A percentile compares a stretch with the other conserved stretches of the same genome.
These are phyloP conservation scores for Turdus rufiventris DNA, from an alignment of 2,113 vertebrate species.

Conservation along the genomic window DNA sequence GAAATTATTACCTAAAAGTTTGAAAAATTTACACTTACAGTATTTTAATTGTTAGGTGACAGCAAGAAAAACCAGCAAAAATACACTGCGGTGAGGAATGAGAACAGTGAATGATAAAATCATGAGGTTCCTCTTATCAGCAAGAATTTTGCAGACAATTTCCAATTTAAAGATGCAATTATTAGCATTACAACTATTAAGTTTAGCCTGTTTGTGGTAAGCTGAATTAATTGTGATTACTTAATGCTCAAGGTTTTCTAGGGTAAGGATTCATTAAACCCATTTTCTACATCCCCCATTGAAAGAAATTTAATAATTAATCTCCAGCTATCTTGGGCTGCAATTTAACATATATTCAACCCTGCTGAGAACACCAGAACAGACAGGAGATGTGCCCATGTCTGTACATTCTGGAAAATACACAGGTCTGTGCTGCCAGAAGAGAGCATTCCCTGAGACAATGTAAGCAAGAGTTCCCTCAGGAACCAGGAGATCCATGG, in stretches of 20 bases:
- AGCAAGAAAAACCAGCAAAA: not conserved
- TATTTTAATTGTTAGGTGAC: not conserved
- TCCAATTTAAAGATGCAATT: not conserved
- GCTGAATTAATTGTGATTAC: not conserved
- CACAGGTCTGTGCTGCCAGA: not conserved
- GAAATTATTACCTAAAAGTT: not conserved
- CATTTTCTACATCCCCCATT: not conserved
- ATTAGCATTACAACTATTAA: not conserved
- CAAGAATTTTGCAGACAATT: not conserved
- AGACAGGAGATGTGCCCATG: not conserved
- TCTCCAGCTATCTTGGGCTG: not conserved
- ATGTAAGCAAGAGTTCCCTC: not conserved
- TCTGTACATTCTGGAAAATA: not conserved
- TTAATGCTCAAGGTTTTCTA: not conserved
- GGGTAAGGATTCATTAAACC: not conserved
- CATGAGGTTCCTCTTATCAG: not conserved
- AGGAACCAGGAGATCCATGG: not conserved
- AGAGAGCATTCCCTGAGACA: not conserved
- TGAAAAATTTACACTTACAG: not conserved
- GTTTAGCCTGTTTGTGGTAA: not conserved
- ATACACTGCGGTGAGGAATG: not conserved
- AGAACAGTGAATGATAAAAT: not conserved
- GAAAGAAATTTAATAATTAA: not conserved
- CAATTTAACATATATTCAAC: not conserved
- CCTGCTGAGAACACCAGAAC: not conserved